Evolutionary conservation across 2,888 invertebrate genomes (phyloP).

Genomic region (Dicycla oo): DNA sequence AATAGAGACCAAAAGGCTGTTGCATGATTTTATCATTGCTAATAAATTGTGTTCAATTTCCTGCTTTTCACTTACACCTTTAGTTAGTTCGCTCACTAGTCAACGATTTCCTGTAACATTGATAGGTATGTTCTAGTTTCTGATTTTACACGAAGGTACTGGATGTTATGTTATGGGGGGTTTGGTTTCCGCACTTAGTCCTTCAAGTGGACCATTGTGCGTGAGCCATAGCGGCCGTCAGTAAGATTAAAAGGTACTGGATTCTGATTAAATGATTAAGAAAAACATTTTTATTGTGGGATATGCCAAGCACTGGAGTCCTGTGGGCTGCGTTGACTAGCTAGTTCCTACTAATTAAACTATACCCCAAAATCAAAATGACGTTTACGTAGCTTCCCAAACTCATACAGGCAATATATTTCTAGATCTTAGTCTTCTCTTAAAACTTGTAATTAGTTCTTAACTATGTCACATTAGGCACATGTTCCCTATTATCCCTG

Average conservation of each 20-base stretch:
- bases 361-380: not conserved
- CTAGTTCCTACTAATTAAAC: not conserved
- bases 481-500: not conserved
- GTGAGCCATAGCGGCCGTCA: too few relatives aligned
- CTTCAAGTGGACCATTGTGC: too few relatives aligned
- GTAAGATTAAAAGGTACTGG: not conserved
- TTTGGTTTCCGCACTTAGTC: too few relatives aligned
- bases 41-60: slow-evolving; percentile 51
- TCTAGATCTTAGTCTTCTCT: not conserved
- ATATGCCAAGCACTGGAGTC: not conserved
- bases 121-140: slow-evolving; percentile 17
- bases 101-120: slow-evolving; percentile 31
- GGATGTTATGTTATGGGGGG: too few relatives aligned
- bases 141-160: slow-evolving; percentile 3
- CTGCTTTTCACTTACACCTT: slow-evolving; percentile 37
- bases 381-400: not conserved
- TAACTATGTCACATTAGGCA: not conserved
- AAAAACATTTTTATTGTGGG: not conserved
- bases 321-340: not conserved
- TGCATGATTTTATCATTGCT: slow-evolving; percentile 41
- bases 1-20: slow-evolving; percentile 14
- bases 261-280: not conserved
- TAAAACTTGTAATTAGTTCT: not conserved
- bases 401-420: not conserved
- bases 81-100: slow-evolving; percentile 12